A percentile compares a stretch with the other conserved stretches of the same genome.
Evolutionary conservation across 2,113 vertebrate genomes (phyloP).

Genomic region (Tricholaema leucomelas): DNA sequence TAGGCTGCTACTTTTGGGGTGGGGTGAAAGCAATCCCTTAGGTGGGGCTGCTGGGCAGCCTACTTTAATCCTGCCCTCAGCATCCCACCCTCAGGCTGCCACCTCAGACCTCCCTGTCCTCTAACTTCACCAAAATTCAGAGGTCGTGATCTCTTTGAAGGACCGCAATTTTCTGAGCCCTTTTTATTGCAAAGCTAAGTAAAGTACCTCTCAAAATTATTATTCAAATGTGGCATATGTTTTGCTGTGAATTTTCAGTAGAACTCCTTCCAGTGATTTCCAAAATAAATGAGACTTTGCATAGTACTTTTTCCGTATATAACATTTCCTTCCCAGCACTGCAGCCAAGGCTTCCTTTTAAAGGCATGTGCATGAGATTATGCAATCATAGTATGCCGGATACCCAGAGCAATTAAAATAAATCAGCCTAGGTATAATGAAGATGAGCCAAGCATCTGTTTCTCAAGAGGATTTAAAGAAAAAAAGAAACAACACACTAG

Average conservation of each 20-base stretch:
- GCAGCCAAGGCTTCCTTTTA: slow-evolving; percentile 65
- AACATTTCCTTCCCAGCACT: slow-evolving; percentile 31
- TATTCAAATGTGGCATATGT: slow-evolving; percentile 44
- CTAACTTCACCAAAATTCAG: not conserved
- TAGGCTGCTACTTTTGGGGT: not conserved
- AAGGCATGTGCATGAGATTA: slow-evolving; percentile 63
- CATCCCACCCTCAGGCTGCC: not conserved
- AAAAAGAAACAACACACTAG: not conserved
- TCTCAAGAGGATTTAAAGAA: slow-evolving; percentile 57
- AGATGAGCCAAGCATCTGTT: slow-evolving; percentile 66
- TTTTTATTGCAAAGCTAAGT: slow-evolving; percentile 16
- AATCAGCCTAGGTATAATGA: slow-evolving; percentile 71
- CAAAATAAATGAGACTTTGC: slow-evolving; percentile 53
- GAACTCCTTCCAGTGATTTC: slow-evolving; percentile 51
- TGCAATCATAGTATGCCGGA: slow-evolving; percentile 59
- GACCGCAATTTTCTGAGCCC: not conserved
- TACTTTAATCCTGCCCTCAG: not conserved
- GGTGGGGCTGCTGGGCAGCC: fast-evolving
- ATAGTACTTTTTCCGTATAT: slow-evolving; percentile 53
- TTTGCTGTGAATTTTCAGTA: slow-evolving; percentile 40
- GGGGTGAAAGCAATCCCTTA: fast-evolving
- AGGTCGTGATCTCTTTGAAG: not conserved
- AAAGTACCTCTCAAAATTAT: slow-evolving; percentile 25
- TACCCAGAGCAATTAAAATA: slow-evolving; percentile 70
- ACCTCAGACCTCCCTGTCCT: not conserved